Evolutionary conservation across 1,140 invertebrate genomes (phyloP).

Genomic region (Ylistrum balloti): DNA sequence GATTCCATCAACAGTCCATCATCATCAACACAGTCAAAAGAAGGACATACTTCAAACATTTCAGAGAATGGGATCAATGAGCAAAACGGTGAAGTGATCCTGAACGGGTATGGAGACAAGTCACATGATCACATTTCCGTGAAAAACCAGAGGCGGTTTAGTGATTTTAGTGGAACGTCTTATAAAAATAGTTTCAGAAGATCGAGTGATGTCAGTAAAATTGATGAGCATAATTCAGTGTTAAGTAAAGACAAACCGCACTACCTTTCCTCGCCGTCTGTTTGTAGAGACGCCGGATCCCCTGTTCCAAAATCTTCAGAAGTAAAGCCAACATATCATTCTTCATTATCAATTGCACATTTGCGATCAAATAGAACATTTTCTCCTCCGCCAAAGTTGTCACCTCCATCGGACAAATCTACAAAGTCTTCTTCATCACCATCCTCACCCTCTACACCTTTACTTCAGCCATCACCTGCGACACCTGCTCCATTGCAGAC

Average conservation of each 20-base stretch:
- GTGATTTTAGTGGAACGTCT: background rate
- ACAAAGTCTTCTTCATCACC: background rate
- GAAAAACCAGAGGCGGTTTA: background rate
- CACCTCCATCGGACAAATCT: background rate
- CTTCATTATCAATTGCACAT: conserved; percentile 7
- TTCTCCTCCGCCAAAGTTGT: conserved; percentile 2
- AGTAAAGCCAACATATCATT: background rate
- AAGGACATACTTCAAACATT: background rate
- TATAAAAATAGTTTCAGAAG: background rate
- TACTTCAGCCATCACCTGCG: background rate
- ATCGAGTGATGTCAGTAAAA: background rate
- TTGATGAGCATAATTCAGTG: conserved; percentile 12
- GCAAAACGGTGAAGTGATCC: background rate
- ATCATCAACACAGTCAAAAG: background rate
- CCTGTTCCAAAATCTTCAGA: conserved; percentile 13
- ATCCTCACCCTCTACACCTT: background rate
- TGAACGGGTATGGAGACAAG: background rate
- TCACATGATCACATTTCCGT: background rate
- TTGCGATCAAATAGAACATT: conserved; percentile 4
- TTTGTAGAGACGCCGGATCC: background rate
- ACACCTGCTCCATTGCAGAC: background rate
- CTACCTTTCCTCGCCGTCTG: background rate
- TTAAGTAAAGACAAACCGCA: background rate
- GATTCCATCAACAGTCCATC: background rate
- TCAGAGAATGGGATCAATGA: conserved; percentile 19